phyloP scores from a whole-genome alignment of 2,888 invertebrate species.

The Cylloceria caligata region DNA sequence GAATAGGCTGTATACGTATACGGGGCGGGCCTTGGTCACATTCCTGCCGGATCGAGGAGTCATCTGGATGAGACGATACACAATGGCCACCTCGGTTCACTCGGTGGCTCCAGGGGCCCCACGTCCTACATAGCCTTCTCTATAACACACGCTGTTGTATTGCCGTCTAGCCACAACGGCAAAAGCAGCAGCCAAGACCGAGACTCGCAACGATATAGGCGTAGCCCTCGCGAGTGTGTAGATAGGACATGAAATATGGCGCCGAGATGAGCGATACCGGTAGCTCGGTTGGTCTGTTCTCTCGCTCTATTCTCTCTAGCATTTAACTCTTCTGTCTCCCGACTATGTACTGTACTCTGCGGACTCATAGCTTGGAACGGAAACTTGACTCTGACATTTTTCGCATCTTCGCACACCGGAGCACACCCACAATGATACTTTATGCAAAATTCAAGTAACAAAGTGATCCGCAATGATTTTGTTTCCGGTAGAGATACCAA shows the following conservation, averaged over 20 bases:
- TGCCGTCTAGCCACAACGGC: slow-evolving; percentile 54
- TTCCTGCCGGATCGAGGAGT: slow-evolving; percentile 75
- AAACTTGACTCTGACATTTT: slow-evolving; percentile 67
- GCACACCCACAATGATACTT: slow-evolving; percentile 52
- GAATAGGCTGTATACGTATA: slow-evolving; percentile 36
- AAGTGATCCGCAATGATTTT: slow-evolving; percentile 60
- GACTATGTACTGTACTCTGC: slow-evolving; percentile 51
- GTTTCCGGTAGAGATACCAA: slow-evolving; percentile 51
- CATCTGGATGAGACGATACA: slow-evolving; percentile 77
- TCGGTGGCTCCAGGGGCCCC: slow-evolving; percentile 60
- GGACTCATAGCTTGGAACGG: slow-evolving; percentile 62
- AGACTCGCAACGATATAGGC: slow-evolving; percentile 74
- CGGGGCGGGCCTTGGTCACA: slow-evolving; percentile 73
- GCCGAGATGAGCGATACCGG: slow-evolving; percentile 80
- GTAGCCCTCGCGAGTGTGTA: slow-evolving; percentile 75
- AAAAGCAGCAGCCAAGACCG: slow-evolving; percentile 55
- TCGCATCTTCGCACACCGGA: slow-evolving; percentile 20
- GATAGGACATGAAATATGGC: slow-evolving; percentile 81
- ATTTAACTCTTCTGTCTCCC: slow-evolving; percentile 55
- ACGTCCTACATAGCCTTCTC: slow-evolving; percentile 44
- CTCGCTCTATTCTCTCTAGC: slow-evolving; percentile 56
- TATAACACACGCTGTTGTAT: slow-evolving; percentile 52
- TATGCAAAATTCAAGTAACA: slow-evolving; percentile 54
- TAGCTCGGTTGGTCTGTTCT: slow-evolving; percentile 69
- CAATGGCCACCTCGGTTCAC: slow-evolving; percentile 72